Base-by-base conservation (phyloP, 2,797 vertebrate species). In the Notamacropus eugenii region DNA sequence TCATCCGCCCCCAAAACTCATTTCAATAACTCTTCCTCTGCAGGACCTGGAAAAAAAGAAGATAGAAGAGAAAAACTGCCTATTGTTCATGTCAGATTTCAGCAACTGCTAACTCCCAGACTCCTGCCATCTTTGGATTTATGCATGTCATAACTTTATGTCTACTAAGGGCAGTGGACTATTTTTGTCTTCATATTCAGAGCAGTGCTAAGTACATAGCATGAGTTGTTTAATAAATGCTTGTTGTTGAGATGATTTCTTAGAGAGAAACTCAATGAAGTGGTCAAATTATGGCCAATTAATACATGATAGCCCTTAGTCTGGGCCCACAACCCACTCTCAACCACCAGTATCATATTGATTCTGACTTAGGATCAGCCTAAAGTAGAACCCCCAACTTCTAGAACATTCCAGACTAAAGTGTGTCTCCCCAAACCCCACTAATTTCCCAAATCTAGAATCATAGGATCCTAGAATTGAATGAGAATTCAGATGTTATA, bases 1-100 rank as follows among this genome's bases (percentile, higher is more conserved):
- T 98, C 91, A 95, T 97, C 94, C 97, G 93, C 93, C 97, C 96
- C 97, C 50, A 90, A 97, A 98, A 98, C 95, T 97, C 95, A 97
- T 98, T 98, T 98, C 95, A 96, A 91, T 93, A 97, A 96, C 92
- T 97, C 87, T 96, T 98, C 95, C 59, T 94, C 96, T 98, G 54
- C 90, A 97, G 96, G 91, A 67, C 54, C 0, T 0, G 27, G 54
- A 27, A 28, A 54, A 52, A 1, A 0, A 16, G 55, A 94, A 56
- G 90, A 95, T 1, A 22, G 29, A 90, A 90, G 67, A 0, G 5
- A 96, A 97, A 9, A 40, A 29, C 27, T 54, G 82, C 34, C 74
- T 93, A 4, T 94, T 92, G 2, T 34, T 93, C 54, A 54, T 1
- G 10, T 52, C 14, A 40, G 87, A 52, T 27, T 94, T 92, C 74